A percentile compares a stretch with the other conserved stretches of the same genome.
Evolutionary conservation across 2,888 invertebrate genomes (phyloP).

Genomic region (Cosmia trapezina): DNA sequence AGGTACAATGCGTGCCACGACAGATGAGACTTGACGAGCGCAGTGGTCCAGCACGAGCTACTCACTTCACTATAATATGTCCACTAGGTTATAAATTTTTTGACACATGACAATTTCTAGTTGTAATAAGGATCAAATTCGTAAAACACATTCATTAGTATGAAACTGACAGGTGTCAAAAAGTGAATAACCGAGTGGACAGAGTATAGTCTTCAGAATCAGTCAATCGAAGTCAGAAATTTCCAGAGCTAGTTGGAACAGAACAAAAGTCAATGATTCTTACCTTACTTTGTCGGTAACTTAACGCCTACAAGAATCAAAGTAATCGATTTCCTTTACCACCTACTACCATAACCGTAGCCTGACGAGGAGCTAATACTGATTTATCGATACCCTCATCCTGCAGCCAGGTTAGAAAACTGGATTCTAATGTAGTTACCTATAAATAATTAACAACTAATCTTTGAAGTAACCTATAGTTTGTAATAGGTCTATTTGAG

Average conservation of each 20-base stretch:
- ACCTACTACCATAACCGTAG: constrained; percentile 31
- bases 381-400: constrained; percentile 52
- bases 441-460: constrained; percentile 37
- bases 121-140: too few relatives aligned
- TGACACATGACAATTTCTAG: too few relatives aligned
- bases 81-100: too few relatives aligned
- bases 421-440: constrained; percentile 34
- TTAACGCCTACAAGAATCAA: constrained; percentile 28
- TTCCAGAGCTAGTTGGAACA: background rate
- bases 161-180: too few relatives aligned
- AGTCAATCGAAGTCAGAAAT: too few relatives aligned
- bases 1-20: too few relatives aligned
- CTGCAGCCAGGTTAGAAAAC: constrained; percentile 16
- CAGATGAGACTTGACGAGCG: too few relatives aligned
- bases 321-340: constrained; percentile 19
- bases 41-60: too few relatives aligned
- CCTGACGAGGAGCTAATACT: constrained; percentile 37
- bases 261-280: background rate
- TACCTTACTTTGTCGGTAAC: constrained; percentile 8
- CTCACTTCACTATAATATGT: too few relatives aligned
- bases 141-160: too few relatives aligned
- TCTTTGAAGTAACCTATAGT: background rate
- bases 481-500: background rate
- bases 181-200: too few relatives aligned
- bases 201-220: too few relatives aligned